Percentiles rank a stretch among this genome's conserved stretches.
Evolutionary conservation across 2,113 vertebrate species (phyloP).

Genomic region (Ailuropoda melanoleuca): DNA sequence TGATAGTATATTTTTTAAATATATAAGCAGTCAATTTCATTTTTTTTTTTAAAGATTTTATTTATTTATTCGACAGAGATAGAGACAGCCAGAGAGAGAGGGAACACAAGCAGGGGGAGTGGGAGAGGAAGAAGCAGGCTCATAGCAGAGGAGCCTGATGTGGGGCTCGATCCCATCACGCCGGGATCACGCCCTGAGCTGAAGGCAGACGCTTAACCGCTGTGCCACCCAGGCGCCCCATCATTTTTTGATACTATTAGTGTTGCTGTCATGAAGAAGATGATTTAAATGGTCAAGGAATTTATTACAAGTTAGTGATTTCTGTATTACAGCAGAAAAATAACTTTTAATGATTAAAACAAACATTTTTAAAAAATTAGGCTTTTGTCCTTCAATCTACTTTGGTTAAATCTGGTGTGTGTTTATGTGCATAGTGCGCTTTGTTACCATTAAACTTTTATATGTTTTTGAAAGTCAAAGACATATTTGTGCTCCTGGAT

Average conservation of each 20-base stretch:
- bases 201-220: too few relatives aligned
- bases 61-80: too few relatives aligned
- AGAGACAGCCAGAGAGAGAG: too few relatives aligned
- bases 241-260: background rate
- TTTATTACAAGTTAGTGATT: background rate
- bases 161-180: too few relatives aligned
- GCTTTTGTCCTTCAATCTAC: background rate
- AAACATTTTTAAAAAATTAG: slow-evolving; percentile 18
- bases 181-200: too few relatives aligned
- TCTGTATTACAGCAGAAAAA: slow-evolving; percentile 22
- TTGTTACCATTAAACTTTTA: background rate
- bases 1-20: slow-evolving; percentile 1
- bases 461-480: background rate
- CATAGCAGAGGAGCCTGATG: too few relatives aligned
- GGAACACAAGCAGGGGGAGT: too few relatives aligned
- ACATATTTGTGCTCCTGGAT: background rate
- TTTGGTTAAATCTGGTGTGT: background rate
- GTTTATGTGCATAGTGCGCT: background rate
- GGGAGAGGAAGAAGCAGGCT: too few relatives aligned
- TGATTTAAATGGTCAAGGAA: background rate
- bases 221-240: too few relatives aligned
- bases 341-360: slow-evolving; percentile 10
- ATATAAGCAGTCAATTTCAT: background rate
- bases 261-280: background rate
- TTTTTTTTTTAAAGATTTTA: too few relatives aligned